These are phyloP conservation scores for Pachypeltis micranthus DNA, from an alignment of 1,140 invertebrate species.

Conservation along the genomic window DNA sequence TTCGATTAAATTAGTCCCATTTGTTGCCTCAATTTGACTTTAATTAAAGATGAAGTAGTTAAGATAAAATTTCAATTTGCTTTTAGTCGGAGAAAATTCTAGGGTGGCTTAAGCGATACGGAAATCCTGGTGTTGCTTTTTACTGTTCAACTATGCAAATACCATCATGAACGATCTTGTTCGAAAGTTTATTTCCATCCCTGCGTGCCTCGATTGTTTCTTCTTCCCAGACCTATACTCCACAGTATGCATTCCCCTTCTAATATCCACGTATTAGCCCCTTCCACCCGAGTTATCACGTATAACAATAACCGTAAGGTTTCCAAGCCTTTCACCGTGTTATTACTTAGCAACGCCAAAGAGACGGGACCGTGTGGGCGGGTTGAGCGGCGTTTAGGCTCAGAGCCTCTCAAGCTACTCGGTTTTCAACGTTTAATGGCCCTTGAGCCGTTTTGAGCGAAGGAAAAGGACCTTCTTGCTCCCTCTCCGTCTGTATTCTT, in stretches of 20 bases:
- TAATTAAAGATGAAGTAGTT: too few relatives aligned
- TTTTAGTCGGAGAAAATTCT: too few relatives aligned
- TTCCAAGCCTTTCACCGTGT: neutral
- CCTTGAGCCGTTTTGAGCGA: neutral
- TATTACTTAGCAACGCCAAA: neutral
- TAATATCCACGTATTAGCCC: constrained; percentile 5
- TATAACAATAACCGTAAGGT: constrained; percentile 8
- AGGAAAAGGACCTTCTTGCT: neutral
- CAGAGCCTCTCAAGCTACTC: neutral
- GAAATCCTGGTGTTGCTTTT: too few relatives aligned
- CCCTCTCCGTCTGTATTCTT: neutral
- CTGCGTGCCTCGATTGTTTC: neutral
- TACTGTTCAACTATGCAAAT: too few relatives aligned
- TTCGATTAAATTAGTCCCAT: too few relatives aligned
- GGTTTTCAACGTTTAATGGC: neutral
- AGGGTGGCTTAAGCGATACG: too few relatives aligned
- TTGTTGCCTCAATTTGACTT: too few relatives aligned
- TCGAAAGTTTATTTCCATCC: too few relatives aligned
- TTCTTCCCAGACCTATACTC: too few relatives aligned
- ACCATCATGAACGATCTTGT: too few relatives aligned
- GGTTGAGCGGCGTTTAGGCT: neutral
- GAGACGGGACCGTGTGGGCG: too few relatives aligned
- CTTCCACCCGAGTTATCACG: constrained; percentile 5
- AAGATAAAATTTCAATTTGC: too few relatives aligned
- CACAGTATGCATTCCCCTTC: neutral